Evolutionary conservation across 2,888 invertebrate genomes (phyloP).

Genomic region (Sclerodermus sp.): DNA sequence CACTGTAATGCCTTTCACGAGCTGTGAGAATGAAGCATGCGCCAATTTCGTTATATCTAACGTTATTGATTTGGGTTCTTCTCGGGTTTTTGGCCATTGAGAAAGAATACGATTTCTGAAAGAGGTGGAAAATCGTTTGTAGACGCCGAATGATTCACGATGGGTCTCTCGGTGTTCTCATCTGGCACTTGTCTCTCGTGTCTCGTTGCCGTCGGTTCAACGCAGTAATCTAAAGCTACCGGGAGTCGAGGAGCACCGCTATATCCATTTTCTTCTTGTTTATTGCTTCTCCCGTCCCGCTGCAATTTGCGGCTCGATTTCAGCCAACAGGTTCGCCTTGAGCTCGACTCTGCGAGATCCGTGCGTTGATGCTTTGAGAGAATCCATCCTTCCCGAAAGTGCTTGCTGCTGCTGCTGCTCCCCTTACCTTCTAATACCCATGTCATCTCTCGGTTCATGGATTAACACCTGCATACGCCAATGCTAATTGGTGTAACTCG

Average conservation of each 20-base stretch:
- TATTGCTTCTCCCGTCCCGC: slow-evolving; percentile 17
- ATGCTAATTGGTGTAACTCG: too few species aligned
- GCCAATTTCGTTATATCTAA: too few species aligned
- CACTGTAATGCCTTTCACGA: slow-evolving; percentile 19
- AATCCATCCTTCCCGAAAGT: too few species aligned
- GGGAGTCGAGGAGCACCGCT: slow-evolving; percentile 1
- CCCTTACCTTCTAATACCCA: too few species aligned
- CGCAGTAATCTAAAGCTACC: slow-evolving; percentile 22
- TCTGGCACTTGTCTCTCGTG: background rate
- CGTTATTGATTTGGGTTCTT: too few species aligned
- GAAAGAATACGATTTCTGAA: too few species aligned
- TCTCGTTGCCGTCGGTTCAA: slow-evolving; percentile 17
- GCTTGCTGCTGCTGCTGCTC: too few species aligned
- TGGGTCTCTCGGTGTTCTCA: background rate
- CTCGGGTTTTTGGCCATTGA: too few species aligned
- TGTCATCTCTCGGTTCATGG: too few species aligned
- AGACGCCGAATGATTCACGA: slow-evolving; percentile 21
- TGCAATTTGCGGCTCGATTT: slow-evolving; percentile 35
- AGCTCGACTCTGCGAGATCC: slow-evolving; percentile 5
- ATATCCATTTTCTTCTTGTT: slow-evolving; percentile 23
- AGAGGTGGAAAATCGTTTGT: slow-evolving; percentile 7
- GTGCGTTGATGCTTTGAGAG: background rate
- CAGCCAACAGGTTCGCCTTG: slow-evolving; percentile 33
- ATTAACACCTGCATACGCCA: too few species aligned
- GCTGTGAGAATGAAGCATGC: slow-evolving; percentile 13